Percentiles rank a stretch among this genome's conserved stretches.
These are phyloP conservation scores for Clanis bilineata DNA, from an alignment of 2,888 invertebrate genomes.

Conservation along the genomic window DNA sequence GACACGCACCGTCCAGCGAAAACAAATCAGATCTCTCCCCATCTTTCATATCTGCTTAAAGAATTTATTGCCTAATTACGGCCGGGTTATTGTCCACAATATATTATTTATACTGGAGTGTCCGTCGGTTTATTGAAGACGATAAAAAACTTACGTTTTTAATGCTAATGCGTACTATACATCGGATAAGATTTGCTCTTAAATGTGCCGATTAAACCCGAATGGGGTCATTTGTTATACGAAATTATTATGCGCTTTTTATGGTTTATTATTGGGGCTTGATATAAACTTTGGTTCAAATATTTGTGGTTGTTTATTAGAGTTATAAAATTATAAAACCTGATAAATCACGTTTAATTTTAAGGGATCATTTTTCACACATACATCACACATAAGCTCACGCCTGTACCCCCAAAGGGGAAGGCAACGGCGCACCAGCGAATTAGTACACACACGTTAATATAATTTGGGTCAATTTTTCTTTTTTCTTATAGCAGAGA, in stretches of 20 bases:
- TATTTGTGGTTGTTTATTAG: background rate
- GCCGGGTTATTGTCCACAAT: slow-evolving; percentile 56
- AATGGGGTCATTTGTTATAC: slow-evolving; percentile 25
- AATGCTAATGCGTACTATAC: slow-evolving; percentile 53
- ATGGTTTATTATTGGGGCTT: slow-evolving; percentile 4
- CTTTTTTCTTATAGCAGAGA: too few species aligned
- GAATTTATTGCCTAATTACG: slow-evolving; percentile 62
- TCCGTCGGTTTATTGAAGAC: slow-evolving; percentile 44
- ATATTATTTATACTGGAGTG: slow-evolving; percentile 46
- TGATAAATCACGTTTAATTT: too few species aligned
- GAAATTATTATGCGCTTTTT: slow-evolving; percentile 28
- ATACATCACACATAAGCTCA: too few species aligned
- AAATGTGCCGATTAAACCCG: slow-evolving; percentile 36
- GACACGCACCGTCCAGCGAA: background rate
- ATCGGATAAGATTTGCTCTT: slow-evolving; percentile 42
- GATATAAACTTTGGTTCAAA: background rate
- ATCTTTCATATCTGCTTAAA: slow-evolving; percentile 53
- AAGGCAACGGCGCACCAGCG: too few species aligned
- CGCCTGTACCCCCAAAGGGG: too few species aligned
- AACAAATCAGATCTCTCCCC: slow-evolving; percentile 32
- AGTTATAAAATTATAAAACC: too few species aligned
- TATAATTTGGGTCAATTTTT: too few species aligned
- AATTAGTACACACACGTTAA: too few species aligned
- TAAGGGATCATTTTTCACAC: too few species aligned
- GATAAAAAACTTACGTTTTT: slow-evolving; percentile 50